Conservation (phyloP, 2,797 vertebrate genomes). For the Syndactyla subalaris region DNA sequence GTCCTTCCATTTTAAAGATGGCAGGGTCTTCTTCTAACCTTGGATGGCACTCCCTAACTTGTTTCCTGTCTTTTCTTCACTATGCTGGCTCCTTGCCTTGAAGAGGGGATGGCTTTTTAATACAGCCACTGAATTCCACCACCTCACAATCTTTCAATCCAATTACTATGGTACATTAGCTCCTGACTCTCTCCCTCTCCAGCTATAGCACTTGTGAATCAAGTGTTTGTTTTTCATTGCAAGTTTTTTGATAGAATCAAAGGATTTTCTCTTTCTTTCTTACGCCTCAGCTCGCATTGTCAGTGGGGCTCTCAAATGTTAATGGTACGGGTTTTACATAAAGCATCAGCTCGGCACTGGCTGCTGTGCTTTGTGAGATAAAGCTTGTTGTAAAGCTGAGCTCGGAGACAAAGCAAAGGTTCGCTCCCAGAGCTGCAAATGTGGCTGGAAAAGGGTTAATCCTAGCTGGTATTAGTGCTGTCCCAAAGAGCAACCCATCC, state of each 20-base stretch:
- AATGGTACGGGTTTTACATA: not conserved
- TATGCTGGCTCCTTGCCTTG: conserved; percentile 45
- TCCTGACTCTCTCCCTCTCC: conserved; percentile 52
- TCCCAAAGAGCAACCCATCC: not conserved
- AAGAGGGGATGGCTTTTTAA: conserved; percentile 63
- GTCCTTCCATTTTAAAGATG: conserved; percentile 43
- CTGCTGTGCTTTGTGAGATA: conserved; percentile 12
- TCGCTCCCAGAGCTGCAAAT: not conserved
- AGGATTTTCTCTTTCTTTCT: not conserved
- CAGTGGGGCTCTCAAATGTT: not conserved
- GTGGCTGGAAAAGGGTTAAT: not conserved
- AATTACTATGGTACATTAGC: conserved; percentile 70
- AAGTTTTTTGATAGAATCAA: conserved; percentile 39
- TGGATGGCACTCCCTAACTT: conserved; percentile 3
- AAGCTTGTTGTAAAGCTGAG: not conserved
- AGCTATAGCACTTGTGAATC: conserved; percentile 46
- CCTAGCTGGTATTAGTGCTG: not conserved
- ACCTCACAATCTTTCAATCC: conserved; percentile 66
- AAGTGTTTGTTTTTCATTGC: conserved; percentile 58
- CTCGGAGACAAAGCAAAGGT: not conserved
- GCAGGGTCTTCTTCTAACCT: conserved; percentile 38
- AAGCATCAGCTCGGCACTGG: not conserved
- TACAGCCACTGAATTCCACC: conserved; percentile 62
- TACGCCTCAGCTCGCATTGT: conserved; percentile 10
- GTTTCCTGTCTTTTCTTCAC: conserved; percentile 62